Base-by-base conservation (phyloP, 2,888 invertebrate genomes). In the Eucera pruinosa region DNA sequence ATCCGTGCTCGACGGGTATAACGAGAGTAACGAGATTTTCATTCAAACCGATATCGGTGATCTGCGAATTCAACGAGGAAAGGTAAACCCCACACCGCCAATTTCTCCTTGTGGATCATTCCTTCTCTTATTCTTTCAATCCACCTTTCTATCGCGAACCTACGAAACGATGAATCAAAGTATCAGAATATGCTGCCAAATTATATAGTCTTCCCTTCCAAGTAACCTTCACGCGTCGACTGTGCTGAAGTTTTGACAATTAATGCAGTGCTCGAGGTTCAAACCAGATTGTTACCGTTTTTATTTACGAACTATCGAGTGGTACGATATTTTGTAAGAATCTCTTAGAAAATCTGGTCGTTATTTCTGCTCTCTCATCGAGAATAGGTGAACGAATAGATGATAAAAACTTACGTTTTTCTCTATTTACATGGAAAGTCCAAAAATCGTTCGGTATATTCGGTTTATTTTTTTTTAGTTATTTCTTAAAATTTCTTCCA, bases 1-100 rank as follows among this genome's bases (percentile, higher is more conserved):
- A 39, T 45, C 41, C 23, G n/a, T n/a, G 30, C 50, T 48, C 33
- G 45, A 33, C 39, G 36, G 39, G 52, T 50, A 70, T 57, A 70
- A 70, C 62, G 70, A 74, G 57, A 62, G 54, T 75, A 77, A 77
- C 57, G 77, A 77, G 68, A 75, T 75, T 62, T 75, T 60, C 61
- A 62, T 69, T 69, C 57, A 50, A n/a, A 3, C 45, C 43, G 67
- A 75, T 75, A 75, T 75, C 52, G 58, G 52, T 64, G 68, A 76
- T 64, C 45, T 36, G 64, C 20, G 64, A 77, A 64, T 68, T 62
- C 30, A 62, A 62, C 47, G 27, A 39, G 27, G 45, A 9, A 57
- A 25, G 36, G 62, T 72, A 72, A 62, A 72, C 36, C 54, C 55
- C 41, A 20, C 45, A 33, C 36, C 36, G 41, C 15, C 39, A 54